Base-by-base conservation (phyloP, 1,140 invertebrate genomes). In the Ceratina japonica region DNA sequence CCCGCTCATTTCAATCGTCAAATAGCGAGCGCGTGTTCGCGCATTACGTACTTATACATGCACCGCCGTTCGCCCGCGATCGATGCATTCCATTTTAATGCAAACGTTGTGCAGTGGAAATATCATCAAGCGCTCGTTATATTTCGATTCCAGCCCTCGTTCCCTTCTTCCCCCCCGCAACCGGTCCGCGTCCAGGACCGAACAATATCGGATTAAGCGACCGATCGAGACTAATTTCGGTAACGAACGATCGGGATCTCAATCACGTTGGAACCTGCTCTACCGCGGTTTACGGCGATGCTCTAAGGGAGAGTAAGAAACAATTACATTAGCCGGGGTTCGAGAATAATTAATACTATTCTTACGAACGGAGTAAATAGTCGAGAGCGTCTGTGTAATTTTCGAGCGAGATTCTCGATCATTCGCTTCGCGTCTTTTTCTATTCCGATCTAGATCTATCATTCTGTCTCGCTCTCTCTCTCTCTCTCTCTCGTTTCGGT, bases 361-460 rank as follows among this genome's bases (percentile, higher is more conserved):
- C 49, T 44, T 10, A 20, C 7, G 54, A 22, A 5, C 63, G 2
- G 69, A 51, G n/a, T n/a, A n/a, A 59, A 75, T 27, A 24, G 13
- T 75, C 49, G 65, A 78, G 65, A 77, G 66, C 74, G 44, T 70
- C 15, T 52, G 37, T 61, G 64, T 62, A 52, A 27, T 66, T 78
- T 52, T 61, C 37, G 15, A 13, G 18, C 20, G 22, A 16, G 16
- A 18, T 1, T 20, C 15, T 20, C 10, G 18, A 77, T 63, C 68
- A 54, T 77, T 77, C 63, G 63, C 7, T 10, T 3, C 2, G 20
- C 16, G 18, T 58, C 3, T 7, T 31, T 16, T 18, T 24, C 20
- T 13, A 18, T 10, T 37, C 24, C 15, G 0, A 58, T 18, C 51
- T 13, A n/a, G n/a, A 31, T 31, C 27, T 31, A 31, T 31, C 44